These are phyloP conservation scores for Echeneis naucrates DNA, from an alignment of 2,797 vertebrate genomes.

Conservation along the genomic window DNA sequence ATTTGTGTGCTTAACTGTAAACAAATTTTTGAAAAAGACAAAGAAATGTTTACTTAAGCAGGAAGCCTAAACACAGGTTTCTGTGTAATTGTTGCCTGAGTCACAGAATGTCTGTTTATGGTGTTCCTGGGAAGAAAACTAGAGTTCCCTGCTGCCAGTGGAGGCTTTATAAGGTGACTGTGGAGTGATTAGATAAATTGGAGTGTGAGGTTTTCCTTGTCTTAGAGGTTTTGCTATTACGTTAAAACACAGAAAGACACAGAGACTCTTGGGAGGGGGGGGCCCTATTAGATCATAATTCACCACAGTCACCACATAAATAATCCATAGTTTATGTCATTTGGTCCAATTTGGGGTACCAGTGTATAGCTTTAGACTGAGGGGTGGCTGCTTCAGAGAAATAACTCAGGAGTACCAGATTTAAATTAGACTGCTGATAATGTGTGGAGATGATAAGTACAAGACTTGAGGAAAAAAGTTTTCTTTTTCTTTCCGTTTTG, in stretches of 20 bases:
- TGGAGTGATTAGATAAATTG: conserved; percentile 38
- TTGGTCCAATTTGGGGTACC: conserved; percentile 45
- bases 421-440: conserved; percentile 50
- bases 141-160: conserved; percentile 31
- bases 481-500: conserved; percentile 41
- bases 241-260: conserved; percentile 26
- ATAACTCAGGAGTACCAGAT: conserved; percentile 34
- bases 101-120: conserved; percentile 61
- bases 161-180: conserved; percentile 45
- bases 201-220: conserved; percentile 37
- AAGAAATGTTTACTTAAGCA: conserved; percentile 40
- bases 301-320: conserved; percentile 16
- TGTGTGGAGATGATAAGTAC: conserved; percentile 46
- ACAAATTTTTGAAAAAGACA: conserved; percentile 47
- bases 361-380: conserved; percentile 6
- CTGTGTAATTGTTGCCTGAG: conserved; percentile 50
- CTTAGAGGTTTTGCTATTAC: conserved; percentile 33
- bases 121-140: conserved; percentile 51
- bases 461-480: conserved; percentile 39
- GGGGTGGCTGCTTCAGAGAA: conserved; percentile 18
- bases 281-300: conserved; percentile 32
- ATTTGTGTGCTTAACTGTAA: conserved; percentile 51
- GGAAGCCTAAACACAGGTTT: conserved; percentile 52
- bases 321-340: conserved; percentile 51
- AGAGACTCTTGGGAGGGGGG: conserved; percentile 21